Evolutionary conservation across 2,888 invertebrate species (phyloP).

Genomic region (Unio pictorum): DNA sequence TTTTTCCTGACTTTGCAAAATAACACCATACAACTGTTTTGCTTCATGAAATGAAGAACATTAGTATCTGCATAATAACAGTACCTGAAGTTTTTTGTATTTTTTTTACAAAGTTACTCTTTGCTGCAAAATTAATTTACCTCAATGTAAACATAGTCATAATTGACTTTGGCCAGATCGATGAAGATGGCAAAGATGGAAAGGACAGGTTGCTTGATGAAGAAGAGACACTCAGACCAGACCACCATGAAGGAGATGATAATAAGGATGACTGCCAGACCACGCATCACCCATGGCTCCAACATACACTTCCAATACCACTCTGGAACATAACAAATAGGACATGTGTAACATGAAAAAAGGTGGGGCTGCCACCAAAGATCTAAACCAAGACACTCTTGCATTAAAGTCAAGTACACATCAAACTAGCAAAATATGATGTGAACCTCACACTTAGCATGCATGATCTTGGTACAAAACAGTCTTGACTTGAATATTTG

Average conservation of each 20-base stretch:
- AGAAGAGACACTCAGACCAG: constrained; percentile 99
- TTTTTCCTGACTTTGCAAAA: too few relatives aligned
- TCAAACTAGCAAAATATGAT: too few relatives aligned
- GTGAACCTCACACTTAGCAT: too few relatives aligned
- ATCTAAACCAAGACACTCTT: too few relatives aligned
- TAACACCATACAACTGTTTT: too few relatives aligned
- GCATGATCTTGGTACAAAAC: too few relatives aligned
- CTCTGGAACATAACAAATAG: constrained; percentile 75
- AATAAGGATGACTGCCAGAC: constrained; percentile 77
- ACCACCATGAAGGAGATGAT: constrained; percentile 91
- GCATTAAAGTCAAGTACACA: too few relatives aligned
- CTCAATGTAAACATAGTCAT: constrained; percentile 96
- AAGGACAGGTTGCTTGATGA: constrained; percentile 90
- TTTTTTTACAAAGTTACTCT: background rate
- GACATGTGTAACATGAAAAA: background rate
- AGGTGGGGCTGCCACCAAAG: too few relatives aligned
- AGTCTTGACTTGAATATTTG: too few relatives aligned
- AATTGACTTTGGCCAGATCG: constrained; percentile 83
- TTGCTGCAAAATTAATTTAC: constrained; percentile 73
- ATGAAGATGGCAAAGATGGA: constrained; percentile 97
- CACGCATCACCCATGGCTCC: constrained; percentile 83
- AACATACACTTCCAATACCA: constrained; percentile 97
- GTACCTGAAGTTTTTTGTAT: background rate
- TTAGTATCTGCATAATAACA: background rate
- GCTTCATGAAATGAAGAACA: background rate